phyloP scores from a whole-genome alignment of 1,140 invertebrate genomes.

The Phymastichus coffea region DNA sequence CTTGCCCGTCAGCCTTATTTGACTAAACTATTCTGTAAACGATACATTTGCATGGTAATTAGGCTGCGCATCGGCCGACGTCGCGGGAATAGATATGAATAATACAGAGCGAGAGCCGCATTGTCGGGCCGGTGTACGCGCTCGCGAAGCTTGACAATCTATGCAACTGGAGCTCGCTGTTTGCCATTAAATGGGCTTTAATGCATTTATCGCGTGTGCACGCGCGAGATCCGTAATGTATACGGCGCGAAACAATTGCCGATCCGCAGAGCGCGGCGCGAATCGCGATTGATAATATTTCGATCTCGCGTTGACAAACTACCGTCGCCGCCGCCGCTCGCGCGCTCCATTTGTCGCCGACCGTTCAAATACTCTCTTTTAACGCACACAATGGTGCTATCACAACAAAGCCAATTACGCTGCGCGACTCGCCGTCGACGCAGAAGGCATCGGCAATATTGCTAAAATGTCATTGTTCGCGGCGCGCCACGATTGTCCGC shows the following conservation, averaged over 20 bases:
- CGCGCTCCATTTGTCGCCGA: too few species aligned
- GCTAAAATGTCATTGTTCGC: too few species aligned
- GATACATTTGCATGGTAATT: slow-evolving; percentile 29
- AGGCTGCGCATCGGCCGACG: neutral
- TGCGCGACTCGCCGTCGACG: too few species aligned
- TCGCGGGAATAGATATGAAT: slow-evolving; percentile 22
- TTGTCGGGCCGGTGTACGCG: slow-evolving; percentile 1
- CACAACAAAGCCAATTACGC: neutral
- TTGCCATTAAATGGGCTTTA: slow-evolving; percentile 25
- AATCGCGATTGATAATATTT: slow-evolving; percentile 23
- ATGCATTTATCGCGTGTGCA: slow-evolving; percentile 8
- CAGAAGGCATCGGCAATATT: too few species aligned
- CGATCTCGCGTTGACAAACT: too few species aligned
- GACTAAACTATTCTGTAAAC: slow-evolving; percentile 26
- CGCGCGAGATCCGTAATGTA: neutral
- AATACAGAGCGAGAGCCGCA: slow-evolving; percentile 17
- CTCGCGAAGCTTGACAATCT: neutral
- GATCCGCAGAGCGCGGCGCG: neutral
- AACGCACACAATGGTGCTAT: neutral
- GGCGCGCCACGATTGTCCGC: too few species aligned
- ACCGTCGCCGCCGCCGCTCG: too few species aligned
- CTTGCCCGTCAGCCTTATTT: slow-evolving; percentile 9
- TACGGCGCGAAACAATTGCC: slow-evolving; percentile 7
- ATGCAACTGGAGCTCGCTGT: slow-evolving; percentile 11
- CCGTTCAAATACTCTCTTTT: too few species aligned